Base-by-base conservation (phyloP, 2,113 vertebrate genomes). In the Pogonocichla stellata region DNA sequence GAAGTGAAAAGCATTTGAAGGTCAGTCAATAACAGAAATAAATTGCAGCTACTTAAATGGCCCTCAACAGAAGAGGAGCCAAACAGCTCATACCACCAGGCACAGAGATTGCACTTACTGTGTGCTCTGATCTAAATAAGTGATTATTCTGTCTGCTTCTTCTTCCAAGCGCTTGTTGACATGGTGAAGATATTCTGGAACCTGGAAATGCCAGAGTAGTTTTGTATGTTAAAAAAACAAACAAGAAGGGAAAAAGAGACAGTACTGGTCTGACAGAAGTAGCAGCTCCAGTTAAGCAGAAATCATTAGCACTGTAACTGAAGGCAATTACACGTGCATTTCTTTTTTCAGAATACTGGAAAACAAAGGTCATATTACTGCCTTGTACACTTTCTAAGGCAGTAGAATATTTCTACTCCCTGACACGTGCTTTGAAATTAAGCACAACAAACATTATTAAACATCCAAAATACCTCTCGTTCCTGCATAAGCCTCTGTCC, bases 401-500 rank as follows among this genome's bases (percentile, higher is more conserved):
- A 83, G 64, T 12, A 19, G 28, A 43, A 20, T 4, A 90, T 43
- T 36, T 79, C 45, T 57, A 48, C 40, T 78, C 33, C 50, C 33
- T 81, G 51, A 67, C 22, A 73, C 13, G 13, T 18, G 31, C 29
- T 72, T 82, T 23, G 23, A 62, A 15, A 48, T 25, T 45, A 83
- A 28, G 43, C 36, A 65, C 33, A 61, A 75, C 16, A 90, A 83
- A 73, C n/a, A 71, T 0, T 18, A 36, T 62, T 62, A 36, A 84
- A 66, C n/a, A 64, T 51, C 93, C 74, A 79, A 97, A 96, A 98
- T 98, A 99, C 99, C 99, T 99, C 99, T 98, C 99, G 96, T 97
- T 99, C 99, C 94, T 99, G 99, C 99, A 99, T 99, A 90, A 99
- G 98, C 94, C 99, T 98, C 98, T 99, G 99, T 86, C 99, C 99